Percentiles rank a stretch among this genome's conserved stretches.
Evolutionary conservation across 2,888 invertebrate genomes (phyloP).

Genomic region (Gari tellinella): DNA sequence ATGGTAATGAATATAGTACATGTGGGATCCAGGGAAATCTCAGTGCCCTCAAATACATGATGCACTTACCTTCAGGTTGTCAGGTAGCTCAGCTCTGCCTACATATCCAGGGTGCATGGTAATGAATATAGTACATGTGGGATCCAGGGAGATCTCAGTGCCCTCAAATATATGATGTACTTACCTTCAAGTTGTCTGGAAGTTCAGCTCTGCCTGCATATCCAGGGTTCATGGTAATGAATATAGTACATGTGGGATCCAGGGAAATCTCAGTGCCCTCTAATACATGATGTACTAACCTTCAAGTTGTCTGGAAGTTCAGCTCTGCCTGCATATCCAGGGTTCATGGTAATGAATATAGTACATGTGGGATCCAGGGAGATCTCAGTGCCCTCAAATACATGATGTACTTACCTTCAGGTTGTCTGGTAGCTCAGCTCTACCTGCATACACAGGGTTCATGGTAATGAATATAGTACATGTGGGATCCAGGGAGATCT

Average conservation of each 20-base stretch:
- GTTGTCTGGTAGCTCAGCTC: constrained; percentile 84
- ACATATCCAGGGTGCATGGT: no score
- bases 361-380: constrained; percentile 83
- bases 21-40: constrained; percentile 83
- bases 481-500: constrained; percentile 83
- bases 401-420: constrained; percentile 77
- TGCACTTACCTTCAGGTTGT: no score
- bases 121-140: no score
- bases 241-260: constrained; percentile 84
- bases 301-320: constrained; percentile 84
- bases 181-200: constrained; percentile 84
- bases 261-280: constrained; percentile 83
- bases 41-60: constrained; percentile 83
- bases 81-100: no score
- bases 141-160: no score
- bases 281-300: constrained; percentile 60
- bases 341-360: constrained; percentile 85
- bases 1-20: constrained; percentile 84
- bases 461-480: constrained; percentile 84
- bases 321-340: constrained; percentile 83
- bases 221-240: constrained; percentile 85
- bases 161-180: background rate
- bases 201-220: constrained; percentile 84
- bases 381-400: constrained; percentile 83
- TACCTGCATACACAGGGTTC: constrained; percentile 84